Percentiles rank a stretch among this genome's conserved stretches.
Conservation (phyloP, 1,140 invertebrate species). For the Amyelois transitella region DNA sequence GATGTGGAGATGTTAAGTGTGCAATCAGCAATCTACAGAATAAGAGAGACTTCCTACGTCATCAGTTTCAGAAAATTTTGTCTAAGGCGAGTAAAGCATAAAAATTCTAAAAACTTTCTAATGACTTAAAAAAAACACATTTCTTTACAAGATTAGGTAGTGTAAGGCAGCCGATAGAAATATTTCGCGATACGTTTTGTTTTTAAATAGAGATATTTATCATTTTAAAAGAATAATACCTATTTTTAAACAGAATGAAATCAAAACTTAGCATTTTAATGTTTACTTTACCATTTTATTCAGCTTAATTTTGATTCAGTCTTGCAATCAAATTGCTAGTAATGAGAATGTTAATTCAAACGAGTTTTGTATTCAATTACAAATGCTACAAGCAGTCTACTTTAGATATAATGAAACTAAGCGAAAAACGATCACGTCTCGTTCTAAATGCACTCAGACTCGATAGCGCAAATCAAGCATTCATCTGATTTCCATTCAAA, state of each 20-base stretch:
- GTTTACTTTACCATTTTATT: neutral
- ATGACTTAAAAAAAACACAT: too few species aligned
- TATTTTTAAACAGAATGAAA: too few species aligned
- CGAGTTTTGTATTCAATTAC: neutral
- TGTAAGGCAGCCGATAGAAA: too few species aligned
- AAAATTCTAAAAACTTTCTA: too few species aligned
- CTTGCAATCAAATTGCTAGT: neutral
- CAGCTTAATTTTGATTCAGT: neutral
- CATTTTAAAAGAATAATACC: neutral
- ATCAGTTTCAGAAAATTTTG: too few species aligned
- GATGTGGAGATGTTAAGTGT: too few species aligned
- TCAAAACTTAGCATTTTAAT: neutral
- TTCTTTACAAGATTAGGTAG: too few species aligned
- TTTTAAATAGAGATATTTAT: neutral
- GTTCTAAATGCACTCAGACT: slow-evolving; percentile 23
- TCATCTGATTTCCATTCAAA: neutral
- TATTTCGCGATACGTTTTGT: too few species aligned
- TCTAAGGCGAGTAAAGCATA: too few species aligned
- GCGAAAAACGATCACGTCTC: slow-evolving; percentile 22
- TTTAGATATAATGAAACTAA: slow-evolving; percentile 12
- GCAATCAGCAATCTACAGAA: too few species aligned
- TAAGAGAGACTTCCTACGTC: too few species aligned
- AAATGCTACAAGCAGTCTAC: neutral
- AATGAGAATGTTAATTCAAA: neutral
- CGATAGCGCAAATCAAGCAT: slow-evolving; percentile 25